phyloP scores from a whole-genome alignment of 2,113 vertebrate genomes.

The Silurus meridionalis region DNA sequence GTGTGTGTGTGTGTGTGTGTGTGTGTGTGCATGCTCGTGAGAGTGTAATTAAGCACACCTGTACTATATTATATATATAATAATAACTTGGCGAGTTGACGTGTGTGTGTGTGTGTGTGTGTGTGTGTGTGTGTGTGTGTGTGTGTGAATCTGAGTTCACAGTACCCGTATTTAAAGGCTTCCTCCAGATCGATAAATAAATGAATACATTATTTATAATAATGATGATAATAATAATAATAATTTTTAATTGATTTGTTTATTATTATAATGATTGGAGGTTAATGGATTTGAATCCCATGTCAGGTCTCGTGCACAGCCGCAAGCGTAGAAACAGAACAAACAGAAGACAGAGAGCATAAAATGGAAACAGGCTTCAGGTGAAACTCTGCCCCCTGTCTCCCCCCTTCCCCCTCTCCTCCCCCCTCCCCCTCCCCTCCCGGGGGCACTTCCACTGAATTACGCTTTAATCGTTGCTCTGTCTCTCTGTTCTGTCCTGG shows the following conservation, averaged over 20 bases:
- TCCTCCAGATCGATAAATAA: too few species aligned
- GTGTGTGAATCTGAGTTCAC: too few species aligned
- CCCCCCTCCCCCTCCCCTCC: background rate
- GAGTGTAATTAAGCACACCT: too few species aligned
- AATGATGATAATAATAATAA: too few species aligned
- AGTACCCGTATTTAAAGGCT: too few species aligned
- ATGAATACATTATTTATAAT: too few species aligned
- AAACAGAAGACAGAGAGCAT: constrained; percentile 13
- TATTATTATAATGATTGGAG: background rate
- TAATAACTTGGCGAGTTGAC: too few species aligned
- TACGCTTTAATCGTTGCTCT: background rate
- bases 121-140: too few species aligned
- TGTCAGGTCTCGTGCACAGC: constrained; percentile 20
- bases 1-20: constrained; percentile 6
- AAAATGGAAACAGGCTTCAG: constrained; percentile 35
- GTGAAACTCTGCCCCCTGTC: background rate
- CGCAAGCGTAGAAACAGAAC: constrained; percentile 1
- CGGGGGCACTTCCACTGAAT: constrained; percentile 7
- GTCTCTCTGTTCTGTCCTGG: background rate
- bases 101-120: too few species aligned
- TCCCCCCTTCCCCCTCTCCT: too few species aligned
- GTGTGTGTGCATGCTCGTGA: background rate
- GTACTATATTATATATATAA: too few species aligned
- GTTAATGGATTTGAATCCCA: constrained; percentile 29
- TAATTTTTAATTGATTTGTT: too few species aligned